phyloP scores from a whole-genome alignment of 1,140 invertebrate genomes.

The Trichonephila clavipes region DNA sequence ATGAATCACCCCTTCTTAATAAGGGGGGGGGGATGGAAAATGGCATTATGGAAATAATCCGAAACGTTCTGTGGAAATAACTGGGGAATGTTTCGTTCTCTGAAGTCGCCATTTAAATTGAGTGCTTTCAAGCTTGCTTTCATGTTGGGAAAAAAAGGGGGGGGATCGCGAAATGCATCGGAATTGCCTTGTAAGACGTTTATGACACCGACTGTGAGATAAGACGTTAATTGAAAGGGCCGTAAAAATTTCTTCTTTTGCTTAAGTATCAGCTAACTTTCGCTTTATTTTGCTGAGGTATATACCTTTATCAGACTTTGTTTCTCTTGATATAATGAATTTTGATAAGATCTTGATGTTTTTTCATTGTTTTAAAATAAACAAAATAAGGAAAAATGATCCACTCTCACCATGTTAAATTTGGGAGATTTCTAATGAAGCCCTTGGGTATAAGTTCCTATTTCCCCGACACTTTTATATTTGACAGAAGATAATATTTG shows the following conservation, averaged over 20 bases:
- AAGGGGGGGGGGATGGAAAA: neutral
- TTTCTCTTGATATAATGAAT: neutral
- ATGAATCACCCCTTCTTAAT: neutral
- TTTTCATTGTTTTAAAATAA: neutral
- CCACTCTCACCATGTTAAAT: no score
- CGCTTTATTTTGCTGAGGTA: neutral
- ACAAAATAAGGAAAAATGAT: neutral
- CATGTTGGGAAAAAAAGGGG: neutral
- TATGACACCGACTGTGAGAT: slow-evolving; percentile 24
- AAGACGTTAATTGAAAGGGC: slow-evolving; percentile 25
- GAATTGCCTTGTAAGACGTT: slow-evolving; percentile 23
- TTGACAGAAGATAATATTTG: no score
- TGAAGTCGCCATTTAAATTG: slow-evolving; percentile 23
- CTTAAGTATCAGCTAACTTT: neutral
- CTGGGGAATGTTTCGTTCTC: neutral
- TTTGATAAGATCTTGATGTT: neutral
- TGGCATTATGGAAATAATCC: neutral
- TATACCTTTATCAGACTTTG: neutral
- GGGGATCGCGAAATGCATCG: neutral
- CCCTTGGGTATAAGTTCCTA: no score
- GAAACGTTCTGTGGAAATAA: neutral
- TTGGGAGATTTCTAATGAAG: no score
- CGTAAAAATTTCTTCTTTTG: neutral
- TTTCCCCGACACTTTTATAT: no score
- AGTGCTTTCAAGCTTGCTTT: neutral